phyloP scores from a whole-genome alignment of 2,113 vertebrate genomes.

The Atractosteus spatula region DNA sequence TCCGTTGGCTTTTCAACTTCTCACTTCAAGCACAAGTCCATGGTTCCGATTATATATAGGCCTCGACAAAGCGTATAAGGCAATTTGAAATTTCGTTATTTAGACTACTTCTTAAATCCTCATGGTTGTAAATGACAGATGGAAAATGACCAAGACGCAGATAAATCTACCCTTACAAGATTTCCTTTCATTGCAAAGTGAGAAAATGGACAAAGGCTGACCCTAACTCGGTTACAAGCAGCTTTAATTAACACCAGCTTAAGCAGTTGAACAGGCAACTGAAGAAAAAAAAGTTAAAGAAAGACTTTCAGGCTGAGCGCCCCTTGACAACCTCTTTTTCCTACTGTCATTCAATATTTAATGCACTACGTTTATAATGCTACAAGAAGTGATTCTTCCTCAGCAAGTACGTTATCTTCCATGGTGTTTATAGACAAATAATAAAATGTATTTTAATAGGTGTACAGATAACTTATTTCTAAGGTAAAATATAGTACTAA shows the following conservation, averaged over 20 bases:
- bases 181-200: slow-evolving; percentile 27
- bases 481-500: too few species aligned
- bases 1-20: slow-evolving; percentile 16
- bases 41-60: slow-evolving; percentile 11
- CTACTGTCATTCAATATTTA: slow-evolving; percentile 74
- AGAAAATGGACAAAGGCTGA: slow-evolving; percentile 54
- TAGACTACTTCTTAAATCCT: slow-evolving; percentile 8
- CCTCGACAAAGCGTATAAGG: slow-evolving; percentile 8
- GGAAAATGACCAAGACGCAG: slow-evolving; percentile 19
- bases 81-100: slow-evolving; percentile 19
- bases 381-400: slow-evolving; percentile 70
- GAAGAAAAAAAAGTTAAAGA: slow-evolving; percentile 66
- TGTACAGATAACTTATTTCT: too few species aligned
- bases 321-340: slow-evolving; percentile 65
- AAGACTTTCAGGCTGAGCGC: slow-evolving; percentile 73
- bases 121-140: slow-evolving; percentile 19
- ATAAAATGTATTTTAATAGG: slow-evolving; percentile 52
- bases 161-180: slow-evolving; percentile 28
- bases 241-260: slow-evolving; percentile 77
- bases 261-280: slow-evolving; percentile 60
- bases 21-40: slow-evolving; percentile 8
- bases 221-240: slow-evolving; percentile 56
- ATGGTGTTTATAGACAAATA: slow-evolving; percentile 68
- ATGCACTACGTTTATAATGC: slow-evolving; percentile 63
- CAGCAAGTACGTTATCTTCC: slow-evolving; percentile 73